These are phyloP conservation scores for Psilopogon haemacephalus DNA, from an alignment of 2,113 vertebrate genomes.

Conservation along the genomic window DNA sequence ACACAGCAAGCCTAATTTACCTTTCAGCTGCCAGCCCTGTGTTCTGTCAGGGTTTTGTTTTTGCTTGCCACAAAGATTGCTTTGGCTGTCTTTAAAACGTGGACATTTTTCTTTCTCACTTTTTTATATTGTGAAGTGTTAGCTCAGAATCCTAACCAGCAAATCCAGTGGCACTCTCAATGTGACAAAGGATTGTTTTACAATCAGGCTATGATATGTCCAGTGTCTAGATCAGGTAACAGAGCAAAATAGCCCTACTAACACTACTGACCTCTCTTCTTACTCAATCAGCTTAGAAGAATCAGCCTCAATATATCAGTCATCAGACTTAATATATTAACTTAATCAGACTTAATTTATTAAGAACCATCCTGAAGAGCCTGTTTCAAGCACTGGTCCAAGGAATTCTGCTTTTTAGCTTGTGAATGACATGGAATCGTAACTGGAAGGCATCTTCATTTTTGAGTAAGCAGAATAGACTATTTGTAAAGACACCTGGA, in stretches of 20 bases:
- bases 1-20: constrained; percentile 47
- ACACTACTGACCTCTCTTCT: not conserved
- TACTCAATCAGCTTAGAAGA: not conserved
- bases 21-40: constrained; percentile 9
- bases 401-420: not conserved
- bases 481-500: not conserved
- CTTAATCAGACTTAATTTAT: no score
- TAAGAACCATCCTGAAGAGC: not conserved
- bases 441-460: not conserved
- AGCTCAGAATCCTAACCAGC: not conserved
- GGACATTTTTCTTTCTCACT: not conserved
- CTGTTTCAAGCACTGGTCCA: not conserved
- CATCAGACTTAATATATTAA: no score
- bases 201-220: not conserved
- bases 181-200: not conserved
- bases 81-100: not conserved
- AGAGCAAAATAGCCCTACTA: not conserved
- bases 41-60: constrained; percentile 4
- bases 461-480: not conserved
- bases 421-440: not conserved
- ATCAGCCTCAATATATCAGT: not conserved
- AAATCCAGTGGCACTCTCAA: not conserved
- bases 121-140: not conserved
- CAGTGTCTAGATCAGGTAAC: not conserved
- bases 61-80: not conserved